Evolutionary conservation across 2,888 invertebrate genomes (phyloP), one percentile per base, ranked within the genome.

Genomic region (Leptopilina myrica): DNA sequence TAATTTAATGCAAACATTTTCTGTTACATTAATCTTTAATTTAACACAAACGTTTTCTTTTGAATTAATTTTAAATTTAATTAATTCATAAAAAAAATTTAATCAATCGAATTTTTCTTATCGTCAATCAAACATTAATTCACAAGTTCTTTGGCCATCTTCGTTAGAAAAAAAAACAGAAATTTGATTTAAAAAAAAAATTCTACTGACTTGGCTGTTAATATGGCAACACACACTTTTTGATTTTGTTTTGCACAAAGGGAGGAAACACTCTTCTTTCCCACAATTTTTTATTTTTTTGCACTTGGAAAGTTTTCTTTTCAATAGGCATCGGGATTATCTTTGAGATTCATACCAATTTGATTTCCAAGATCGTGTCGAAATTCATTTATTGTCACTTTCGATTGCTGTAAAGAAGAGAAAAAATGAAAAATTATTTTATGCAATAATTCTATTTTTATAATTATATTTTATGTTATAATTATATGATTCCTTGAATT

Each of bases 271-370:
- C 26, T 14, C 14, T 26, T 14, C 26, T 49, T 14, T 69, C 20
- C 15, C 46, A 7, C 49, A 20, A 69, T 7, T 5, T 26, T 26
- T 53, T 15, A 20, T 67, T 26, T 33, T 56, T 43, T 43, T 43
- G 43, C 43, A 43, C 6, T 8, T 64, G 43, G 14, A 77, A 1
- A 33, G 33, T 33, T 33, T 26, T 33, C 66, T 67, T 87, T 67
- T 87, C 81, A 89, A 77, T 87, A 88, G 64, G 86, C 87, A 64
- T 89, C 84, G 1, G 91, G 91, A 81, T 91, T 90, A 80, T 91
- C 91, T 75, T 86, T 87, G 9, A 91, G 87, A 49, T 88, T 91
- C 9, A 84, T 84, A 62, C 88, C 87, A 64, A 91, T 84, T 62
- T 89, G 89, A 62, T 90, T 91, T 15, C 89, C 88, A 14, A 92